phyloP scores from a whole-genome alignment of 2,113 vertebrate species.

The Psilopogon haemacephalus region DNA sequence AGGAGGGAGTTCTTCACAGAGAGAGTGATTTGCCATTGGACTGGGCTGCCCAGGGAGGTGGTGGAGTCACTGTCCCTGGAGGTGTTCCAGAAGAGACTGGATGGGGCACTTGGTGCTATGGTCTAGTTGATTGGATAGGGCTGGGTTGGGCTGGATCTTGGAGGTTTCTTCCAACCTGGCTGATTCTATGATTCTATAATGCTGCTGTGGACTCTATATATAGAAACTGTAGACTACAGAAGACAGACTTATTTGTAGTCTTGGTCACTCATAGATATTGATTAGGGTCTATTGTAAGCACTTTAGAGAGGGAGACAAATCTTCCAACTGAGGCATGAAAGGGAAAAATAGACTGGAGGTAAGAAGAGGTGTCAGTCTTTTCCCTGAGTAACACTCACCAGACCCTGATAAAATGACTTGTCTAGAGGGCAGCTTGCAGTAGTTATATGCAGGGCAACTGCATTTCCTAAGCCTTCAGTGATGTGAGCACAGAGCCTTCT shows the following conservation, averaged over 20 bases:
- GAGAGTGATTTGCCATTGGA: too few species aligned
- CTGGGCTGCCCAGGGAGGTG: too few species aligned
- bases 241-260: neutral
- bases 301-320: neutral
- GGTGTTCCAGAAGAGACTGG: too few species aligned
- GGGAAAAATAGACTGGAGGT: neutral
- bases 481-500: neutral
- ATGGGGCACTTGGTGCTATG: too few species aligned
- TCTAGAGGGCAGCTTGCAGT: neutral
- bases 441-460: neutral
- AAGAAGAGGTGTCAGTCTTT: neutral
- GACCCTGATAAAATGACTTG: neutral
- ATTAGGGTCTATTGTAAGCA: neutral
- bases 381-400: neutral
- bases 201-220: neutral
- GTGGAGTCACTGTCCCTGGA: too few species aligned
- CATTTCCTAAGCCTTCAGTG: neutral
- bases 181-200: too few species aligned
- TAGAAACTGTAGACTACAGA: neutral
- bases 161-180: too few species aligned
- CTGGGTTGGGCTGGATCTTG: too few species aligned
- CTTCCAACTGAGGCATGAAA: fast-evolving
- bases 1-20: too few species aligned
- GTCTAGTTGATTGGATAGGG: too few species aligned
- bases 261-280: neutral